A percentile compares a stretch with the other conserved stretches of the same genome.
Evolutionary conservation across 2,113 vertebrate species (phyloP).

Genomic region (Tyrannus savana): DNA sequence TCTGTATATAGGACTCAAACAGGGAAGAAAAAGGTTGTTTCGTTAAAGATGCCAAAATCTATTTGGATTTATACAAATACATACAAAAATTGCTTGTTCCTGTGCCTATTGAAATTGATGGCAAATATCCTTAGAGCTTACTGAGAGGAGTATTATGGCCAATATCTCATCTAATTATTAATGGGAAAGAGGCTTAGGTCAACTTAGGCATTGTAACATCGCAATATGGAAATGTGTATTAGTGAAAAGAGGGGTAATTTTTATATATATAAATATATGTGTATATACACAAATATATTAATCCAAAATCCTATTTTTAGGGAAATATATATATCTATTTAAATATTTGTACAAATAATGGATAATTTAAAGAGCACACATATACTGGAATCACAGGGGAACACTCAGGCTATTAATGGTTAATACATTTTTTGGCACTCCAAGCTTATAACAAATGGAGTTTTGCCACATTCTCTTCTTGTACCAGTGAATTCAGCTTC

Average conservation of each 20-base stretch:
- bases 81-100: background rate
- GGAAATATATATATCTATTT: background rate
- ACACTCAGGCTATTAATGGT: background rate
- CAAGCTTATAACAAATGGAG: background rate
- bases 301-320: background rate
- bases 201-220: background rate
- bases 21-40: background rate
- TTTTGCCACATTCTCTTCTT: background rate
- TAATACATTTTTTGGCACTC: background rate
- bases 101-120: background rate
- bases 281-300: background rate
- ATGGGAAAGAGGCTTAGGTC: background rate
- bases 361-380: background rate
- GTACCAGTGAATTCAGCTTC: background rate
- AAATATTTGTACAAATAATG: background rate
- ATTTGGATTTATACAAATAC: background rate
- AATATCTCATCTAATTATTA: background rate
- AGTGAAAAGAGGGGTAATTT: background rate
- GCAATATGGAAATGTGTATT: background rate
- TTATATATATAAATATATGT: background rate
- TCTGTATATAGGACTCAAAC: background rate
- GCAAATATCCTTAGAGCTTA: background rate
- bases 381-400: background rate
- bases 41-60: background rate
- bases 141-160: background rate